A percentile compares a stretch with the other conserved stretches of the same genome.
phyloP scores from a whole-genome alignment of 2,888 invertebrate species.

The Eustalomyia histrio region DNA sequence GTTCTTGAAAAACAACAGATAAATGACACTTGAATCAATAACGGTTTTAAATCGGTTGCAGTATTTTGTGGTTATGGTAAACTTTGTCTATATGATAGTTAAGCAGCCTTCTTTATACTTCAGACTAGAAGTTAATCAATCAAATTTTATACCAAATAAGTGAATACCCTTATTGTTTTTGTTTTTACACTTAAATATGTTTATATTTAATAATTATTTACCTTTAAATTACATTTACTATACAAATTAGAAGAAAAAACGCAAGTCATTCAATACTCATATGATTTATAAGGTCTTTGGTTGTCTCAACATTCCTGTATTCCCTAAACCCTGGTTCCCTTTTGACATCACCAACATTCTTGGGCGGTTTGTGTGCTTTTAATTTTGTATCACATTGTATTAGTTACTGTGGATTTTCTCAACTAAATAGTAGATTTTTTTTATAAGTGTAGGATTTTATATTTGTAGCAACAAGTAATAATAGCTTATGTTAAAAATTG shows the following conservation, averaged over 20 bases:
- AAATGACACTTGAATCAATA: no score
- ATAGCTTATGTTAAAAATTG: no score
- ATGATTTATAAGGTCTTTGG: slow-evolving; percentile 42
- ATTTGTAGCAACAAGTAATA: no score
- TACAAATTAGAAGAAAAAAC: slow-evolving; percentile 27
- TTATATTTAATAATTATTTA: background rate
- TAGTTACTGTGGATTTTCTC: background rate
- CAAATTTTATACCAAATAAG: background rate
- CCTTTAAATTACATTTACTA: slow-evolving; percentile 36
- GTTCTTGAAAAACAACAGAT: no score
- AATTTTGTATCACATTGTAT: no score
- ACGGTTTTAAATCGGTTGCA: no score
- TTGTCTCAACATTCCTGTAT: background rate
- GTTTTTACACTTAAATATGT: no score
- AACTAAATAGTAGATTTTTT: background rate
- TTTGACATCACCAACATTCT: background rate
- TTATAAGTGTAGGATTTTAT: background rate
- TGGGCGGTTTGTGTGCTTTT: background rate
- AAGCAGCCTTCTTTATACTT: no score
- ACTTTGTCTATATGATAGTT: no score
- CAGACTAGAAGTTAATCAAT: no score
- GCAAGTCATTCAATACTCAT: slow-evolving; percentile 36
- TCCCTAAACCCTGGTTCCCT: background rate
- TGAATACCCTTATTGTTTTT: background rate
- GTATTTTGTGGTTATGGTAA: no score